Evolutionary conservation across 2,888 invertebrate species (phyloP), one percentile per base, ranked within the genome.

Genomic region (Lapara coniferarum): DNA sequence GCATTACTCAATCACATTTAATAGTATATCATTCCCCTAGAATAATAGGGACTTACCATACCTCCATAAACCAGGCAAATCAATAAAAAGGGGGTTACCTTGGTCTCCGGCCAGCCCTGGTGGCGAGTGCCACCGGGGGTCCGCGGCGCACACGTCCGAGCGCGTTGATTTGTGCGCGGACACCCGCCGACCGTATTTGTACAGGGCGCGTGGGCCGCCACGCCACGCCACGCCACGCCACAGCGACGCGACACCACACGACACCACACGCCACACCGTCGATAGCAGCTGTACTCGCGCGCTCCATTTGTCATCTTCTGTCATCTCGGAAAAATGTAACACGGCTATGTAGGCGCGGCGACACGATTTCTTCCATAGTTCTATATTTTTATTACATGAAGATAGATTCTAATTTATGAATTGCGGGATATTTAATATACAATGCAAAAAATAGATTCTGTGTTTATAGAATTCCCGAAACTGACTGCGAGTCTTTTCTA

Each of bases 151-250:
- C 85, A 82, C 85, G 87, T 85, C 89, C 77, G 82, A 78, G 76
- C 85, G 85, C 88, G 90, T 88, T 93, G 92, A 91, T 91, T 92
- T 92, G 92, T 92, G 91, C 91, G 81, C 86, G 91, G 87, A 83
- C 89, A 87, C 92, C 92, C 90, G 92, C 87, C 83, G 92, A 84
- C 90, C 79, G 89, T 90, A 88, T 90, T 90, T 91, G 91, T 90
- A 87, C 88, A 84, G 82, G 83, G 86, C 89, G 87, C 84, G 87
- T 85, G 81, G 72, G 71, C 74, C 73, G 72, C 72, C 77, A 73
- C 78, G 75, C 77, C 76, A 75, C 76, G 73, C 76, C 79, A 73
- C 75, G 73, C 78, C 73, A 72, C 78, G 71, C 75, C 72, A 70
- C 70, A 67, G 71, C 70, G 19, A 16, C 63, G 73, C 74, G 71